Percentiles rank a stretch among this genome's conserved stretches.
Conservation (phyloP, 1,140 invertebrate species). For the Aphelenchoides avenae region DNA sequence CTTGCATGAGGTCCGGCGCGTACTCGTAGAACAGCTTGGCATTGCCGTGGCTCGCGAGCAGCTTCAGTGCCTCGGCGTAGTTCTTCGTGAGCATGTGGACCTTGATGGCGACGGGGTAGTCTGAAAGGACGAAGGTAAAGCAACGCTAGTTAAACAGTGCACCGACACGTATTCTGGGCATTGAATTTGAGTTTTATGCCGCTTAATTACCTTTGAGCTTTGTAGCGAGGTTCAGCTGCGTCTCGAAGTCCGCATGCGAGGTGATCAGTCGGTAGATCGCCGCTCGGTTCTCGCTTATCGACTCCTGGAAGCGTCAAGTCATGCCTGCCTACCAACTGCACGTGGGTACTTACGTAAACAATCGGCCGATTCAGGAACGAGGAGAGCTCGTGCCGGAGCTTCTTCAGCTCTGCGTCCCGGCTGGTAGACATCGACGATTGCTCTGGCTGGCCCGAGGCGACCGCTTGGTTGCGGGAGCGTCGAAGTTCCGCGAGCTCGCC, state of each 20-base stretch:
- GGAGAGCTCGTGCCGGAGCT: constrained; percentile 28
- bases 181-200: neutral
- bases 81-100: constrained; percentile 27
- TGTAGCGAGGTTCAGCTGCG: constrained; percentile 32
- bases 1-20: constrained; percentile 29
- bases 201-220: constrained; percentile 14
- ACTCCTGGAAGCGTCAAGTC: too few species aligned
- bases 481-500: constrained; percentile 37
- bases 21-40: constrained; percentile 38
- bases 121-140: constrained; percentile 12
- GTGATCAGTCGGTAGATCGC: constrained; percentile 39
- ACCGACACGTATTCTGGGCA: neutral
- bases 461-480: constrained; percentile 1
- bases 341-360: too few species aligned
- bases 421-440: too few species aligned
- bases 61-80: constrained; percentile 27
- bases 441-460: constrained; percentile 3
- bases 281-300: constrained; percentile 22
- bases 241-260: constrained; percentile 39
- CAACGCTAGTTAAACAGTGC: constrained; percentile 2
- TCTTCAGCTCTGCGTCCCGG: constrained; percentile 15
- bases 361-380: constrained; percentile 27
- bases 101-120: constrained; percentile 35
- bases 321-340: too few species aligned
- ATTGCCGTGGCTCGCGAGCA: constrained; percentile 7